Evolutionary conservation across 2,797 vertebrate species (phyloP).

Genomic region (Manis crassicaudata): DNA sequence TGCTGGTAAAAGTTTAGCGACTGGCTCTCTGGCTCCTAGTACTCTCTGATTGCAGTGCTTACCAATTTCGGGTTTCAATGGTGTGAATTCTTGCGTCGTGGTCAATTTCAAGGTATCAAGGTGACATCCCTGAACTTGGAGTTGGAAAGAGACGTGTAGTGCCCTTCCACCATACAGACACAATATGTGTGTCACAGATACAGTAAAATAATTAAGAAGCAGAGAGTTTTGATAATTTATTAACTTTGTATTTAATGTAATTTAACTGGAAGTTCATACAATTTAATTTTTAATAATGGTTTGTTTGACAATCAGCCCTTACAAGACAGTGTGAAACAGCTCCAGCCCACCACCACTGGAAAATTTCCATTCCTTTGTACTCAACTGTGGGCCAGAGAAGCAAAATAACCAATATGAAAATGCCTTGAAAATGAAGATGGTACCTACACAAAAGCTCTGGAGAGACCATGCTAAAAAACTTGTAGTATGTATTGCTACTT

Average conservation of each 20-base stretch:
- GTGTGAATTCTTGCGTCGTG: neutral
- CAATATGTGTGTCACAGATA: no score
- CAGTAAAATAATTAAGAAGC: neutral
- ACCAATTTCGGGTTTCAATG: rapidly evolving
- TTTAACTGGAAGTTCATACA: neutral
- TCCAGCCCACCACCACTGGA: rapidly evolving
- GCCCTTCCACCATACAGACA: neutral
- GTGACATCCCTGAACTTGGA: neutral
- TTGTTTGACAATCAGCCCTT: neutral
- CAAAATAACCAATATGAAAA: neutral
- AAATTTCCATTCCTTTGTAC: neutral
- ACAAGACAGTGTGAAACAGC: neutral
- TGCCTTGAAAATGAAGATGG: neutral
- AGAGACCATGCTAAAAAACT: neutral
- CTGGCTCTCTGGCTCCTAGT: rapidly evolving
- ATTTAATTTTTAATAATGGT: neutral
- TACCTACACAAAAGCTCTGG: neutral
- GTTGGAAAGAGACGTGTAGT: neutral
- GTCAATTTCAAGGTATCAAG: neutral
- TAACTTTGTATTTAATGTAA: neutral
- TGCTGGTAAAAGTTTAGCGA: neutral
- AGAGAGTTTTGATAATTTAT: neutral
- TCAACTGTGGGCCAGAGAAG: neutral
- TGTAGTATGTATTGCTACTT: neutral
- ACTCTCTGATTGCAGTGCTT: neutral